Conservation (phyloP, 2,113 vertebrate species). For the Cephalopholis sonnerati region DNA sequence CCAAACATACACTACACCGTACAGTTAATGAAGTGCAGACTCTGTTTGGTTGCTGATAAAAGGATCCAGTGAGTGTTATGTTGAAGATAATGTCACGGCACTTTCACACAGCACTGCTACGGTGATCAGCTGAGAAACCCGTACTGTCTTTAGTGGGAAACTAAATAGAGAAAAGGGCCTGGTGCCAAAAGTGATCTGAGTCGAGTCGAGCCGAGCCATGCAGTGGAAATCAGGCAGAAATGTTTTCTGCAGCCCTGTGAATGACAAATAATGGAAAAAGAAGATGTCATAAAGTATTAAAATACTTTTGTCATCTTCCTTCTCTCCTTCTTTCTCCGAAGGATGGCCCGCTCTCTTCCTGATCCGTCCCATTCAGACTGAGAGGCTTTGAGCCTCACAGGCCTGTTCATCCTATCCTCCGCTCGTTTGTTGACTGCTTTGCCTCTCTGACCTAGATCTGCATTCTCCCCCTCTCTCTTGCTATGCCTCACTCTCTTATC, state of each 20-base stretch:
- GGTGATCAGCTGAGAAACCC: too few species aligned
- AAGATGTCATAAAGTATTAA: slow-evolving; percentile 2
- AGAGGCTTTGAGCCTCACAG: slow-evolving; percentile 50
- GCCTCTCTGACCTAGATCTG: slow-evolving; percentile 80
- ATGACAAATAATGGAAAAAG: slow-evolving; percentile 7
- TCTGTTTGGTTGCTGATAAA: too few species aligned
- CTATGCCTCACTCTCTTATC: slow-evolving; percentile 41
- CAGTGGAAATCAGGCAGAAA: background rate
- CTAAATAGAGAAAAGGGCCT: too few species aligned
- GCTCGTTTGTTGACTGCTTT: slow-evolving; percentile 64
- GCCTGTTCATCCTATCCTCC: slow-evolving; percentile 67
- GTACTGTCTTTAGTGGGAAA: too few species aligned
- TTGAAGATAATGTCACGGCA: too few species aligned
- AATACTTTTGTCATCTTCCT: slow-evolving; percentile 1
- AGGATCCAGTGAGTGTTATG: too few species aligned
- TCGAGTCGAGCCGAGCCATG: too few species aligned
- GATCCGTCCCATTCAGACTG: slow-evolving; percentile 55
- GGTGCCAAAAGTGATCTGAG: too few species aligned
- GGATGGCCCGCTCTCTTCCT: slow-evolving; percentile 25
- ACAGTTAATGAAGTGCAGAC: too few species aligned
- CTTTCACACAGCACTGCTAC: too few species aligned
- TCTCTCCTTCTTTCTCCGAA: slow-evolving; percentile 1
- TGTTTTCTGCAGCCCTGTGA: background rate
- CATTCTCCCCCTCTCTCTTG: slow-evolving; percentile 32
- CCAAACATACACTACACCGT: too few species aligned